Base-by-base conservation (phyloP, 2,888 invertebrate genomes). In the Eugnorisma glareosa region DNA sequence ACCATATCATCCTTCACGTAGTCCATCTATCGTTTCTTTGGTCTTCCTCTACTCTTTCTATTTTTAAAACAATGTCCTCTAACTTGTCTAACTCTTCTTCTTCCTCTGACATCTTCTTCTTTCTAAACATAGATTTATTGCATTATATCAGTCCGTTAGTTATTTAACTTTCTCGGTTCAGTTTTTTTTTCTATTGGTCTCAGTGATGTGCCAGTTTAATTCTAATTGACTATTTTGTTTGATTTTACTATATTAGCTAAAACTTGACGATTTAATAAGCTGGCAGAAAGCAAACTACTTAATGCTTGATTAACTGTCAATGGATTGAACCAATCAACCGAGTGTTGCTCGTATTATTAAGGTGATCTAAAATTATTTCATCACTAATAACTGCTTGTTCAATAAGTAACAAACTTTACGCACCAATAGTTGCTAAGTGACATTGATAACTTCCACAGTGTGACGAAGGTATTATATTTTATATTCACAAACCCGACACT, bases 401-500 rank as follows among this genome's bases (percentile, higher is more conserved):
- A 8, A 28, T 61, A 31, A 61, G 24, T 35, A 61, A 5, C 7
- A 37, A 81, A 45, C 40, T 73, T 69, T 21, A 74, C 63, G 84
- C 86, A 35, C 51, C 61, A 74, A 28, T 37, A 54, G 72, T 66
- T 72, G 7, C 7, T 45, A 72, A 75, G 51, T 80, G 84, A 63
- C 84, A 80, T 80, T 84, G 87, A n/a, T 63, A 67, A 63, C 64
- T 73, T 48, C 13, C 37, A 57, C 35, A 67, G 73, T 77, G 82
- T 77, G 73, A 87, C 77, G 45, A 75, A 21, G 40, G 21, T 64
- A 57, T 75, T 61, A 64, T 61, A 57, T 63, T 79, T 40, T 64
- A 61, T 48, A 48, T 24, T 37, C 11, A 45, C n/a, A 24, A 63
- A 70, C 43, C 3, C 21, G 68, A 64, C 66, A 85, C 51, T 74